These are phyloP conservation scores for Melanogrammus aeglefinus DNA, from an alignment of 2,797 vertebrate genomes.

Conservation along the genomic window DNA sequence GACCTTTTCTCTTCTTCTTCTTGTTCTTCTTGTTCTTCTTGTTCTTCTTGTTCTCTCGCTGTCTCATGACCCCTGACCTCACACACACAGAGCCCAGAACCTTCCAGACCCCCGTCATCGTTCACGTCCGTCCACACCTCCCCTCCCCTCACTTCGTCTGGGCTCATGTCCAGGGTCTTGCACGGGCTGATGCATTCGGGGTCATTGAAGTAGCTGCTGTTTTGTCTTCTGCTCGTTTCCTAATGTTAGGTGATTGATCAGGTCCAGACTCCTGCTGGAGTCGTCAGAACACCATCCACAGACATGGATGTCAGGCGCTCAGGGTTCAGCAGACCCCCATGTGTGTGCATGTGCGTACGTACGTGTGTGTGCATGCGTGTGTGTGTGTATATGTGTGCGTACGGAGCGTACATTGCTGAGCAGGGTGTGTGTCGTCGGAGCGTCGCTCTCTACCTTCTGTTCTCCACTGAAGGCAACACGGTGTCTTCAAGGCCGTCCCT, in stretches of 20 bases:
- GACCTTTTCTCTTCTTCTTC: background rate
- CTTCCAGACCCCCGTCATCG: no score
- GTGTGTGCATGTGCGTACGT: background rate
- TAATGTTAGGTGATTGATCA: background rate
- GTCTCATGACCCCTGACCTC: background rate
- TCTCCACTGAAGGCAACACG: background rate
- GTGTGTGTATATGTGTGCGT: constrained; percentile 35
- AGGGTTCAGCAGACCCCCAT: no score
- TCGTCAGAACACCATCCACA: background rate
- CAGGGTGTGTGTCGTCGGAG: no score
- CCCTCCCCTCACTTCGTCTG: no score
- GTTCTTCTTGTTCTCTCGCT: no score
- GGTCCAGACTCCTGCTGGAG: background rate
- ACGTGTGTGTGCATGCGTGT: constrained; percentile 17
- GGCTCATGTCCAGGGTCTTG: no score
- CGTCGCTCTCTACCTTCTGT: background rate
- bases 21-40: background rate
- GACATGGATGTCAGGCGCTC: background rate
- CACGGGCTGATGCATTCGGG: background rate
- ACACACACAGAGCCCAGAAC: background rate
- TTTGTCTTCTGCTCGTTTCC: background rate
- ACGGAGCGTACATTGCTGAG: background rate
- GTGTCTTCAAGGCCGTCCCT: background rate
- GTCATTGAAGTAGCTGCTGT: background rate
- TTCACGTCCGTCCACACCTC: no score